Base-by-base conservation (phyloP, 1,140 invertebrate genomes). In the Bombus huntii region DNA sequence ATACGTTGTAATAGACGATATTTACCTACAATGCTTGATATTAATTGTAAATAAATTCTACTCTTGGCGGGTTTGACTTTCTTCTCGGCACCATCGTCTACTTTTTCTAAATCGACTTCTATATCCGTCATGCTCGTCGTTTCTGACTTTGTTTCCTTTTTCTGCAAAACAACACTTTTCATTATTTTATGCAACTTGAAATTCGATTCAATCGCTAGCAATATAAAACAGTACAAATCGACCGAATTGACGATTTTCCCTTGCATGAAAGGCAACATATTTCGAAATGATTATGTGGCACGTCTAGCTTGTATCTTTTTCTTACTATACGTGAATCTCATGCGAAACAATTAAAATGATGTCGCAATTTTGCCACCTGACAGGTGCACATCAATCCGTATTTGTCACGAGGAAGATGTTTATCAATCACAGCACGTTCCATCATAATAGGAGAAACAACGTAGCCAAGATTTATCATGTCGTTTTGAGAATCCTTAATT, bases 291-390 rank as follows among this genome's bases (percentile, higher is more conserved):
- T 4, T 10, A 13, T 6, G 2, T 1, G 15, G 28, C 12, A 8
- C 9, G 0, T 4, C 12, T 4, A 18, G 2, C 8, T 39, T n/a
- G 3, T 10, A 65, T 37, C 2, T 39, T 53, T 22, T 13, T 37
- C 9, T 8, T 0, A 22, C 3, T 1, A 10, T 68, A 70, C 81
- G 74, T 78, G 81, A 57, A 37, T 42, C 42, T 18, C 62, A 57
- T 77, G 15, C 28, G 18, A 31, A 73, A 4, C 28, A 28, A 47
- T 47, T 18, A 75, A 78, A 34, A 39, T 13, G n/a, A 53, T 77
- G 73, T 78, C 10, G 81, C 65, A 83, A 78, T 34, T 70, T 15
- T 31, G n/a, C n/a, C 81, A 83, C 65, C 74, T 83, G 81, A 8
- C 81, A 83, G 81, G 74, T 83, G 74, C 37, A 3, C 59, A 57